A percentile compares a stretch with the other conserved stretches of the same genome.
Conservation (phyloP, 1,140 invertebrate species). For the Aplysia californica region DNA sequence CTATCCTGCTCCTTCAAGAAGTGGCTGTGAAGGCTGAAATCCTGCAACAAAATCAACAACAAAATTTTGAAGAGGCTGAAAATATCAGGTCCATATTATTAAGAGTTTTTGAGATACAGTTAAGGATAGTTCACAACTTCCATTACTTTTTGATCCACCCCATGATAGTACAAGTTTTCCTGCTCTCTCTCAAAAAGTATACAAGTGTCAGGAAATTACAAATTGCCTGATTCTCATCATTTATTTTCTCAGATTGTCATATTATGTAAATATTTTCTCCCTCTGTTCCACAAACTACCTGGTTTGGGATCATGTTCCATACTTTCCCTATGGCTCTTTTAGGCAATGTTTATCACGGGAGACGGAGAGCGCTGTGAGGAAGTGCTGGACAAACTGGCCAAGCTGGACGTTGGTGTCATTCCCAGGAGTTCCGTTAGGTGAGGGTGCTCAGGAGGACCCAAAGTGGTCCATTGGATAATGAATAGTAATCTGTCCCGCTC, state of each 20-base stretch:
- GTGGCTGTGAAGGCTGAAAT: too few species aligned
- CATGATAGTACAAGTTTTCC: neutral
- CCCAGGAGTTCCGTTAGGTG: conserved; percentile 58
- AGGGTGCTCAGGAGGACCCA: too few species aligned
- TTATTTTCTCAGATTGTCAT: neutral
- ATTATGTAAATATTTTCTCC: neutral
- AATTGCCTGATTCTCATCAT: too few species aligned
- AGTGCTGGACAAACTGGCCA: conserved; percentile 51
- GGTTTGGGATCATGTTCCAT: neutral
- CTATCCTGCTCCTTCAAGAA: too few species aligned
- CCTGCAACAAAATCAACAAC: too few species aligned
- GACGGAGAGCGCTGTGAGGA: conserved; percentile 55
- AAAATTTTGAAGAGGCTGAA: too few species aligned
- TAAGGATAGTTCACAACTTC: too few species aligned
- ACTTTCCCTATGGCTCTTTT: neutral
- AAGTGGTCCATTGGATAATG: too few species aligned
- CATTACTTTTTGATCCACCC: neutral
- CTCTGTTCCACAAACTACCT: neutral
- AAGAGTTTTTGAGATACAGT: too few species aligned
- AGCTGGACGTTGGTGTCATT: conserved; percentile 53
- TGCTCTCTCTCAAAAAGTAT: neutral
- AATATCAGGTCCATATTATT: too few species aligned
- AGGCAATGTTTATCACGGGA: conserved; percentile 43
- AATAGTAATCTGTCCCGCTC: neutral
- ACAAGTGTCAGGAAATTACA: neutral